phyloP scores from a whole-genome alignment of 2,797 vertebrate species.

The Rachycentron canadum region DNA sequence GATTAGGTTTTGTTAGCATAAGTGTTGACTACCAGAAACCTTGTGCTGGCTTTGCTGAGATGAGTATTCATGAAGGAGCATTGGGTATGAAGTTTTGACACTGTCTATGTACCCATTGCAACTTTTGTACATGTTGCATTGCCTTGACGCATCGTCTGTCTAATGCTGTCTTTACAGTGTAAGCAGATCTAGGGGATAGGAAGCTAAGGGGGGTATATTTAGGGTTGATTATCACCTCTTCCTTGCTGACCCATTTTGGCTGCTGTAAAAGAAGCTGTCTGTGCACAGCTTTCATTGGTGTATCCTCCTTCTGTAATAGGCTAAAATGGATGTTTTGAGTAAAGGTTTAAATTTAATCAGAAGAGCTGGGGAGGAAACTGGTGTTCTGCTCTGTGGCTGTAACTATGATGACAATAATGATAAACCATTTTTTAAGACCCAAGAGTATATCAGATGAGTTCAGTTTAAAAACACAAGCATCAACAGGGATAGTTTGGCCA shows the following conservation, averaged over 20 bases:
- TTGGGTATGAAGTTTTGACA: slow-evolving; percentile 48
- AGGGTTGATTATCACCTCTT: slow-evolving; percentile 73
- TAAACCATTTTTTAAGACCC: not conserved
- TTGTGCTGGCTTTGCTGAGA: slow-evolving; percentile 46
- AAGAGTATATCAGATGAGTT: slow-evolving; percentile 25
- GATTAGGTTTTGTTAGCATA: slow-evolving; percentile 37
- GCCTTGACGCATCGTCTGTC: slow-evolving; percentile 61
- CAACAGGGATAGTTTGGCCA: slow-evolving; percentile 8
- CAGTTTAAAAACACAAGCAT: slow-evolving; percentile 19
- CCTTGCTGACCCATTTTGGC: slow-evolving; percentile 61
- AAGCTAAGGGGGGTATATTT: slow-evolving; percentile 79
- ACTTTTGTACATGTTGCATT: slow-evolving; percentile 43
- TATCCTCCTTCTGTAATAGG: slow-evolving; percentile 6
- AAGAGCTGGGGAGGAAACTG: not conserved
- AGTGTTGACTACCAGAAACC: slow-evolving; percentile 31
- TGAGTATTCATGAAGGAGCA: slow-evolving; percentile 15
- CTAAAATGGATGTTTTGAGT: slow-evolving; percentile 7
- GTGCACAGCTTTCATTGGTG: slow-evolving; percentile 29
- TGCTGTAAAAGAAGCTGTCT: slow-evolving; percentile 38
- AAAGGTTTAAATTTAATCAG: slow-evolving; percentile 29
- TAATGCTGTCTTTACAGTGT: slow-evolving; percentile 63
- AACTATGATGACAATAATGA: slow-evolving; percentile 3
- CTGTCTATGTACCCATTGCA: slow-evolving; percentile 25
- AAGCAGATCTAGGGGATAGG: slow-evolving; percentile 78
- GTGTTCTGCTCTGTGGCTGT: not conserved